phyloP scores from a whole-genome alignment of 2,797 vertebrate genomes.

The Myoxocephalus aenaeus region DNA sequence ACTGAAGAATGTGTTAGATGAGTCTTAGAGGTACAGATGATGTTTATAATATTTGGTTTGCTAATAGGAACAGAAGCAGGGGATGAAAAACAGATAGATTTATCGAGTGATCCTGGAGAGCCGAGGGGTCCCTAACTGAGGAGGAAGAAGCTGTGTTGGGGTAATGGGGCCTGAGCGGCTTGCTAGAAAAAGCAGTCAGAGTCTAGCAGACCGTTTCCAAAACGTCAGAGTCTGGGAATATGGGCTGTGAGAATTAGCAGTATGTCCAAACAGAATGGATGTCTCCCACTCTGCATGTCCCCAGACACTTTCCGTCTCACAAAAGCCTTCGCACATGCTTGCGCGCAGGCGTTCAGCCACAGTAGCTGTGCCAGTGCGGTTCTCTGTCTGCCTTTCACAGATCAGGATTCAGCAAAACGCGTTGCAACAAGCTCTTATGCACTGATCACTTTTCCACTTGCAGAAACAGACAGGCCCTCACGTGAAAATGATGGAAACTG shows the following conservation, averaged over 20 bases:
- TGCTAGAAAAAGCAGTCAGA: slow-evolving; percentile 41
- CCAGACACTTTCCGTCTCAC: slow-evolving; percentile 74
- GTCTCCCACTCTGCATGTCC: slow-evolving; percentile 83
- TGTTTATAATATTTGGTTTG: slow-evolving; percentile 48
- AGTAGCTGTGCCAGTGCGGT: slow-evolving; percentile 44
- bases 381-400: slow-evolving; percentile 42
- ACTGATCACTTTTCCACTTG: slow-evolving; percentile 51
- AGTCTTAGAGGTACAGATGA: slow-evolving; percentile 42
- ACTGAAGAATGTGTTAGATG: slow-evolving; percentile 27
- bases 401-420: slow-evolving; percentile 42
- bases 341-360: slow-evolving; percentile 46
- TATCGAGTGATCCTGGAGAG: slow-evolving; percentile 46
- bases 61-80: slow-evolving; percentile 49
- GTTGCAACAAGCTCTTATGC: background rate
- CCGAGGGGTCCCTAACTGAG: slow-evolving; percentile 54
- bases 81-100: slow-evolving; percentile 52
- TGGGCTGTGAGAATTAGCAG: slow-evolving; percentile 76
- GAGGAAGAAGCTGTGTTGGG: slow-evolving; percentile 61
- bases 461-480: slow-evolving; percentile 27
- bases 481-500: slow-evolving; percentile 23
- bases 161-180: slow-evolving; percentile 67
- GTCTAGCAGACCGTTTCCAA: slow-evolving; percentile 55
- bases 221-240: slow-evolving; percentile 66
- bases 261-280: slow-evolving; percentile 84
- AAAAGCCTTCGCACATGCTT: slow-evolving; percentile 66